phyloP scores from a whole-genome alignment of 2,797 vertebrate genomes.

The Furcifer pardalis region DNA sequence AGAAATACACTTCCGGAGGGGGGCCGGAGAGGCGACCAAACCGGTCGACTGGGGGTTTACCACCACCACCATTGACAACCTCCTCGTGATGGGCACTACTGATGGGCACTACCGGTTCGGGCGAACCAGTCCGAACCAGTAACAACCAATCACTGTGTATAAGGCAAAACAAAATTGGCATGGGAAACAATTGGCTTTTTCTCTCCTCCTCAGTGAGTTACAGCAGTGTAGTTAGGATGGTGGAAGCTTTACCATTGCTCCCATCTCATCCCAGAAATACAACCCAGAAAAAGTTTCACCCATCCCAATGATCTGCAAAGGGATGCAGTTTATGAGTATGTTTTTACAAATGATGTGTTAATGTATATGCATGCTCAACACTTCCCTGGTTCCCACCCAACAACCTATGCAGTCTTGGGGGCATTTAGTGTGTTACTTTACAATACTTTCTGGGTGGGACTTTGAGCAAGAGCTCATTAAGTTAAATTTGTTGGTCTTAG shows the following conservation, averaged over 20 bases:
- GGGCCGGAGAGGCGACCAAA: no score
- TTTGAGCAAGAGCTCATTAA: neutral
- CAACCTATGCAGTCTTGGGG: no score
- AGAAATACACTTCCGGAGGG: no score
- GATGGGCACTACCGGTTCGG: no score
- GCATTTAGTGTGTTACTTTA: no score
- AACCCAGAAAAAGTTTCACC: neutral
- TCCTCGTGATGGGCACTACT: no score
- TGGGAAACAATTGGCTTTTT: neutral
- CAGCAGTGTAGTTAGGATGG: neutral
- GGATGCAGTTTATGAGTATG: neutral
- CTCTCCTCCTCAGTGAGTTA: neutral
- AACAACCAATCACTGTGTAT: no score
- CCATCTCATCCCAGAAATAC: neutral
- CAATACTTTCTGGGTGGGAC: neutral
- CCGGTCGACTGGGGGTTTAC: no score
- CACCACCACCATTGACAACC: no score
- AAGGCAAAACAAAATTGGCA: neutral
- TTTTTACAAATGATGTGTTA: neutral
- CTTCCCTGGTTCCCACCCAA: neutral
- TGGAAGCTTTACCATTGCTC: neutral
- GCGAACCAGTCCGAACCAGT: no score
- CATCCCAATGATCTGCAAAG: neutral
- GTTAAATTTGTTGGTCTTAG: neutral
- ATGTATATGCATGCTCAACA: neutral